Base-by-base conservation (phyloP, 2,888 invertebrate species). In the Chelonus formosanus region DNA sequence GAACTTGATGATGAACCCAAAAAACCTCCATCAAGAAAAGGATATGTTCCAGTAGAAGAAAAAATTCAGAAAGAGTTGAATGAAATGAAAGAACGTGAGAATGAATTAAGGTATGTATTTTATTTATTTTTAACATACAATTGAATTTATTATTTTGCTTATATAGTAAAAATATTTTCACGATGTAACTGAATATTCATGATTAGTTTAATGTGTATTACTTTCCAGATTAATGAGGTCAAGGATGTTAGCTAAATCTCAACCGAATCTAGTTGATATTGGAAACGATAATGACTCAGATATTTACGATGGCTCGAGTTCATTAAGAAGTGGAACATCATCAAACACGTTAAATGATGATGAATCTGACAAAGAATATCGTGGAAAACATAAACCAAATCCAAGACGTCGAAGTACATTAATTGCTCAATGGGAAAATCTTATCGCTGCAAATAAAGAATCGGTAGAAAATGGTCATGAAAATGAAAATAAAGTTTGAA, bases 41-140 rank as follows among this genome's bases (percentile, higher is more conserved):
- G 93, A 10, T 93, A 89, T 81, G 90, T 94, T 3, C 92, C 95
- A 0, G 94, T 95, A 3, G 95, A 96, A 81, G 92, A 94, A 76
- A 94, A 94, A 84, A 96, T 96, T 75, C 92, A 94, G 78, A 90
- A 90, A 70, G 96, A 96, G 83, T 85, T 96, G 59, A 88, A 90
- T 78, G 95, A 96, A 76, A 92, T 95, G 89, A 92, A 93, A 78
- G 89, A 90, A 71, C 87, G 94, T 63, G 94, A 94, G 78, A 90
- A 91, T 71, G 94, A 94, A 78, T 85, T 94, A 52, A 92, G 92
- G 87, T 88, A 75, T 36, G 20, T 20, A 20, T 20, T 20, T 20
- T 63, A 35, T 47, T 34, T 43, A 58, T 59, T 61, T 57, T 59
- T 10, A n/a, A 32, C 20, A 44, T 65, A 20, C 2, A 20, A 20